Evolutionary conservation across 2,888 invertebrate genomes (phyloP).

Genomic region (Latheticus oryzae): DNA sequence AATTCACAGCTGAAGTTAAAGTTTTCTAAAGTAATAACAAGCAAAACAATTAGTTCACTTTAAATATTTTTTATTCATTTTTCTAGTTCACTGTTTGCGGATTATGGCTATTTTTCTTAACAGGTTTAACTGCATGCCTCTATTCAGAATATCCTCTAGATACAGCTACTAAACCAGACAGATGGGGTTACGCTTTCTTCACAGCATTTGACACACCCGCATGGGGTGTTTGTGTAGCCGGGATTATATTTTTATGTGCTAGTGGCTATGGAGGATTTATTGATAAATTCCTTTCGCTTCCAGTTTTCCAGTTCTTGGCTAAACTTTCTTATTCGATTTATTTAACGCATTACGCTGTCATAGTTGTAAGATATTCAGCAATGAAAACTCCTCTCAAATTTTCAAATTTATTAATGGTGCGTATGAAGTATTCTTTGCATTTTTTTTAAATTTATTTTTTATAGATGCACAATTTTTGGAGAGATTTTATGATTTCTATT

Average conservation of each 20-base stretch:
- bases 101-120: slow-evolving; percentile 20
- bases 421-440: too few species aligned
- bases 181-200: slow-evolving; percentile 1
- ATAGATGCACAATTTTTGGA: slow-evolving; percentile 35
- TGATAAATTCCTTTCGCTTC: slow-evolving; percentile 66
- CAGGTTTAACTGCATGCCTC: slow-evolving; percentile 18
- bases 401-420: slow-evolving; percentile 39
- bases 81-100: neutral
- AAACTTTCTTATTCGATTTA: slow-evolving; percentile 68
- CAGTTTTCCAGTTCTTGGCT: slow-evolving; percentile 66
- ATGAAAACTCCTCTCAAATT: slow-evolving; percentile 27
- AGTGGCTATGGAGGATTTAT: slow-evolving; percentile 57
- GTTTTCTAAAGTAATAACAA: neutral
- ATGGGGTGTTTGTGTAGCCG: slow-evolving; percentile 16
- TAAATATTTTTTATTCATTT: neutral
- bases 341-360: slow-evolving; percentile 61
- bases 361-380: slow-evolving; percentile 17
- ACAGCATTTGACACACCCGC: slow-evolving; percentile 24
- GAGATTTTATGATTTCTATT: slow-evolving; percentile 28
- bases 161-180: neutral
- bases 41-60: neutral
- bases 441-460: slow-evolving; percentile 13
- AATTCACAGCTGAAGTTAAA: slow-evolving; percentile 3
- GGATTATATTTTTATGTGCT: slow-evolving; percentile 16
- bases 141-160: slow-evolving; percentile 9